Conservation (phyloP, 2,113 vertebrate species). For the Chamaetylas fuelleborni region DNA sequence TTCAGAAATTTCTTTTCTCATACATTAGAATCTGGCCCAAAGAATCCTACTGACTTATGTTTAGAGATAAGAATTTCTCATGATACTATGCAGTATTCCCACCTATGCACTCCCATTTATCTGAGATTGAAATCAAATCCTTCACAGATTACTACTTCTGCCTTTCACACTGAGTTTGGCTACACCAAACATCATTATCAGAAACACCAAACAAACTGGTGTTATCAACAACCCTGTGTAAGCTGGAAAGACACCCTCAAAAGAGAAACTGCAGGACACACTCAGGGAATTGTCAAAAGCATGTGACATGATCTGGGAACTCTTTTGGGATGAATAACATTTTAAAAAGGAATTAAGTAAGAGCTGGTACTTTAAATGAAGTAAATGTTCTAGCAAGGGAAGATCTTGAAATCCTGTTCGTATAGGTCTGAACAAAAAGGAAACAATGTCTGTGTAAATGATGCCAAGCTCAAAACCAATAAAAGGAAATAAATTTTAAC, state of each 20-base stretch:
- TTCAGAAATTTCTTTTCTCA: conserved; percentile 17
- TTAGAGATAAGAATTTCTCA: background rate
- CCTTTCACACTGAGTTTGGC: background rate
- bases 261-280: background rate
- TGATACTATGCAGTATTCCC: background rate
- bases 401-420: background rate
- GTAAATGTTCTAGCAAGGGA: background rate
- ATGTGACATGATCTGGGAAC: background rate
- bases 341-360: background rate
- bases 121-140: conserved; percentile 9
- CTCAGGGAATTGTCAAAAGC: background rate
- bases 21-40: background rate
- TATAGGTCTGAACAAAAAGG: background rate
- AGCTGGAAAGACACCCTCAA: background rate
- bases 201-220: background rate
- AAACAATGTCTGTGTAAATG: background rate
- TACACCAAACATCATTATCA: background rate
- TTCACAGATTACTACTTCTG: background rate
- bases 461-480: conserved; percentile 9
- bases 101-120: background rate
- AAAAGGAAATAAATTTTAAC: conserved; percentile 24
- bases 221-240: background rate
- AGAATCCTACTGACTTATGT: background rate
- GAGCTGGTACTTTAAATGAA: background rate
- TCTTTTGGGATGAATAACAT: background rate